Percentiles rank a stretch among this genome's conserved stretches.
phyloP scores from a whole-genome alignment of 2,113 vertebrate species.

The Nipponia nippon region DNA sequence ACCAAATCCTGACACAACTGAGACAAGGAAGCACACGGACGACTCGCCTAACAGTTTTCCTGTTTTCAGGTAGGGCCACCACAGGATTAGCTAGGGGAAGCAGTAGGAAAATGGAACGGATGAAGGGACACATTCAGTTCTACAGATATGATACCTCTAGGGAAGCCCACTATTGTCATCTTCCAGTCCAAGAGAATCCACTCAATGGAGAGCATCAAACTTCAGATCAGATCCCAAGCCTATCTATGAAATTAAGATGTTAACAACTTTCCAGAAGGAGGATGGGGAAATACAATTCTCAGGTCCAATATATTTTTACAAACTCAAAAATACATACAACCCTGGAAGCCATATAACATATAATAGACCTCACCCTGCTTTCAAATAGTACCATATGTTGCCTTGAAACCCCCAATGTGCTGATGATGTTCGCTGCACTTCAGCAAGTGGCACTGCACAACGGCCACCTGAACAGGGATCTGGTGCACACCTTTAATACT shows the following conservation, averaged over 20 bases:
- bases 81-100: background rate
- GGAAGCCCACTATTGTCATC: background rate
- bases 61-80: background rate
- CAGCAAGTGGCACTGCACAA: background rate
- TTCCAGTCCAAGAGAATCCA: background rate
- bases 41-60: accelerated
- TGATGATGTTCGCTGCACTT: accelerated
- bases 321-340: background rate
- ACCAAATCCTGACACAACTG: background rate
- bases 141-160: background rate
- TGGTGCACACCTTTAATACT: background rate
- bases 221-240: background rate
- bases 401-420: accelerated
- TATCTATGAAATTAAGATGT: background rate
- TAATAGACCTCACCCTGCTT: background rate
- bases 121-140: background rate
- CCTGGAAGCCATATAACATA: background rate
- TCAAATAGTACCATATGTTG: background rate
- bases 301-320: background rate
- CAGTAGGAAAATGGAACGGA: accelerated
- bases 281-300: background rate
- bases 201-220: background rate
- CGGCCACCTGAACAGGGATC: no score
- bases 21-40: accelerated
- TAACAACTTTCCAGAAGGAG: background rate